phyloP scores from a whole-genome alignment of 2,888 invertebrate species.

The Falcaria lacertinaria region DNA sequence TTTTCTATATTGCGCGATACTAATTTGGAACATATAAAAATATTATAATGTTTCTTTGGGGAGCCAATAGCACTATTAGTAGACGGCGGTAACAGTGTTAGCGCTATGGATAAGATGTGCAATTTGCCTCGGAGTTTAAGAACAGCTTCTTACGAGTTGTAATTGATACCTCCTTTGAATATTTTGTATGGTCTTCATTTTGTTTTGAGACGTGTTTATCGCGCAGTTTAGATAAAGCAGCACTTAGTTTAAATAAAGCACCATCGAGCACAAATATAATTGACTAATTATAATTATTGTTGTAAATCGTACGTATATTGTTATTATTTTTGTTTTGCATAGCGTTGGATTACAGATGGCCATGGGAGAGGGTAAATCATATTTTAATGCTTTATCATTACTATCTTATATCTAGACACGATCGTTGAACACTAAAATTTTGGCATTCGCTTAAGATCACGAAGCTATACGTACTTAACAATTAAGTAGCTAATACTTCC shows the following conservation, averaged over 20 bases:
- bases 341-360: slow-evolving; percentile 75
- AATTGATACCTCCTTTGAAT: too few relatives aligned
- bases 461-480: too few relatives aligned
- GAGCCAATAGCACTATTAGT: too few relatives aligned
- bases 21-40: not conserved
- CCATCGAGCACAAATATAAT: slow-evolving; percentile 9
- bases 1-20: not conserved
- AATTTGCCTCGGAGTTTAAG: too few relatives aligned
- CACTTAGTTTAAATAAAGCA: not conserved
- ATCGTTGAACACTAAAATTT: too few relatives aligned
- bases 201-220: not conserved
- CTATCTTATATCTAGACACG: too few relatives aligned
- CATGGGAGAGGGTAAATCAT: slow-evolving; percentile 61
- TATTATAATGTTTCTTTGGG: not conserved
- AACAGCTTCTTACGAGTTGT: too few relatives aligned
- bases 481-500: too few relatives aligned
- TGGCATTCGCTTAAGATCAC: too few relatives aligned
- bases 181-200: too few relatives aligned
- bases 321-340: slow-evolving; percentile 63
- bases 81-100: too few relatives aligned
- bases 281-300: slow-evolving; percentile 21
- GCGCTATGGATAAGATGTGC: too few relatives aligned
- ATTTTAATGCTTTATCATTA: slow-evolving; percentile 11
- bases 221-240: not conserved
- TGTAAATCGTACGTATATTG: slow-evolving; percentile 8